Evolutionary conservation across 30 jellyfish, hydroid and myxozoan species (phyloP).

Genomic region (Chironex yamaguchii): DNA sequence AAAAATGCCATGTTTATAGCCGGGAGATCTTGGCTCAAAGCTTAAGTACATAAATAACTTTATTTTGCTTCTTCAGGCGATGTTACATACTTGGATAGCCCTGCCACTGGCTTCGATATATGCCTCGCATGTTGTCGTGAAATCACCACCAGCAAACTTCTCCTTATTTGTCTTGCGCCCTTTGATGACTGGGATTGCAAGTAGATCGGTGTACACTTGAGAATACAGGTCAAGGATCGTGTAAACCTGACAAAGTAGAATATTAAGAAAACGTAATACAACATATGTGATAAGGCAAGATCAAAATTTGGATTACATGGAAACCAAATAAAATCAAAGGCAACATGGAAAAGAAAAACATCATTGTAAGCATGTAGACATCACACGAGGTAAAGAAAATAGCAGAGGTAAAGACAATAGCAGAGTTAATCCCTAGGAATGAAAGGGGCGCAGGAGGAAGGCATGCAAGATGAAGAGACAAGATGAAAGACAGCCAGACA

Average conservation of each 20-base stretch:
- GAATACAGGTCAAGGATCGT: constrained; percentile 89
- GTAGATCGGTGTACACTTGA: constrained; percentile 89
- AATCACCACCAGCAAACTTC: constrained; percentile 99
- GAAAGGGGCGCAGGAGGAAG: no score
- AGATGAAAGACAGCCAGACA: no score
- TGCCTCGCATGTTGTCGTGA: constrained; percentile 99
- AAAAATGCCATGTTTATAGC: no score
- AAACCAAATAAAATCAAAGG: not conserved
- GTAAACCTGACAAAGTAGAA: no score
- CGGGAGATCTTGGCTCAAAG: no score
- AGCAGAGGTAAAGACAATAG: not conserved
- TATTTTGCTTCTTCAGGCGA: no score
- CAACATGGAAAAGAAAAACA: not conserved
- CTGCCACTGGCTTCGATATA: constrained; percentile 98
- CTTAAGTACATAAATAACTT: no score
- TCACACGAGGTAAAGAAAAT: not conserved
- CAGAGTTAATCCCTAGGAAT: not conserved
- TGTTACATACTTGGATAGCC: constrained; percentile 83
- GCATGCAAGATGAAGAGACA: no score
- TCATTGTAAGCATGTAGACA: not conserved
- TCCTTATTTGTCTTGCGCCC: constrained; percentile 99
- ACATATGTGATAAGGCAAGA: no score
- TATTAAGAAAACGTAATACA: no score
- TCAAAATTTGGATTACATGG: no score
- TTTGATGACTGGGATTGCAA: constrained; percentile 99